Evolutionary conservation across 2,888 invertebrate genomes (phyloP).

Genomic region (Limnephilus rhombicus): DNA sequence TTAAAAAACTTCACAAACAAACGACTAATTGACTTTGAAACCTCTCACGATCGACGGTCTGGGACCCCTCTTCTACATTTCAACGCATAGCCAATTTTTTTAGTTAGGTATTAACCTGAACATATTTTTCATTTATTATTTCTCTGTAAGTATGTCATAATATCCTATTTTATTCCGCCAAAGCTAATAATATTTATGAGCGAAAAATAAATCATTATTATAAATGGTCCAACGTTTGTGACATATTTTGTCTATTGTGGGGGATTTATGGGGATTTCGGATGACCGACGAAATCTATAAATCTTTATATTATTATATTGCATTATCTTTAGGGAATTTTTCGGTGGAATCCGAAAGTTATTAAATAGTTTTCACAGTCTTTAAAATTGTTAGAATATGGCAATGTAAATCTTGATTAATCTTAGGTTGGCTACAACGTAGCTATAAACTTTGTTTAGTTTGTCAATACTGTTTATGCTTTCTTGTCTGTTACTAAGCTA

Average conservation of each 20-base stretch:
- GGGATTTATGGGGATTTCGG: neutral
- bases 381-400: too few species aligned
- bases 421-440: too few species aligned
- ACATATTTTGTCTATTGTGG: slow-evolving; percentile 3
- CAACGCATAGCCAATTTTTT: neutral
- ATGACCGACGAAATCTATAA: neutral
- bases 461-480: too few species aligned
- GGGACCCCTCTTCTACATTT: neutral
- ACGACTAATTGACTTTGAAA: too few species aligned
- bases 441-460: too few species aligned
- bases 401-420: too few species aligned
- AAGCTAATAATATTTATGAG: neutral
- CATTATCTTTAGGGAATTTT: neutral
- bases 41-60: too few species aligned
- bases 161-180: neutral
- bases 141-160: neutral
- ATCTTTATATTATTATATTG: neutral
- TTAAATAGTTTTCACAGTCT: neutral
- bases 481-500: too few species aligned
- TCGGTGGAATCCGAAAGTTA: neutral
- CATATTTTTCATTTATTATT: neutral
- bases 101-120: neutral
- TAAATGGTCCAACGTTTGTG: neutral
- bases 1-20: too few species aligned
- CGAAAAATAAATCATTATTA: slow-evolving; percentile 23